These are phyloP conservation scores for Altica lythri DNA, from an alignment of 2,888 invertebrate species.

Conservation along the genomic window DNA sequence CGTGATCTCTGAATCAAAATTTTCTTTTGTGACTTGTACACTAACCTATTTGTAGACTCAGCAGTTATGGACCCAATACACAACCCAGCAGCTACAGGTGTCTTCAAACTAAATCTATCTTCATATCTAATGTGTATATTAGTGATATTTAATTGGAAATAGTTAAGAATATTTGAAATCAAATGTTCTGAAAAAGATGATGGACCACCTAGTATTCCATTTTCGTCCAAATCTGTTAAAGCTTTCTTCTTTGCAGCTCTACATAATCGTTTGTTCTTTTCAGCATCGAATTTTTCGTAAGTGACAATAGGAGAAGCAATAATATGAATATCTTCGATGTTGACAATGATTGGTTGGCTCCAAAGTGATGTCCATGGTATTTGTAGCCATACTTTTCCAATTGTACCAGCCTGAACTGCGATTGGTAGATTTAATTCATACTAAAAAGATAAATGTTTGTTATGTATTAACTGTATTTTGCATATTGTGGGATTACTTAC, in stretches of 20 bases:
- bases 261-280: conserved; percentile 71
- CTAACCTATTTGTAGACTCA: conserved; percentile 78
- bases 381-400: conserved; percentile 73
- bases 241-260: conserved; percentile 75
- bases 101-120: conserved; percentile 70
- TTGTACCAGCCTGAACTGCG: conserved; percentile 79
- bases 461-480: not conserved
- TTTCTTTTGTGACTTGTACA: not conserved
- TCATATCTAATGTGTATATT: conserved; percentile 84
- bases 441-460: conserved; percentile 59
- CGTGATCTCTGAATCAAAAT: not conserved
- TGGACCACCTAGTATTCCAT: conserved; percentile 66
- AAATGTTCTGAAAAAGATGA: conserved; percentile 73
- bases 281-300: conserved; percentile 70
- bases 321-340: conserved; percentile 77
- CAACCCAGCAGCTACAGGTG: conserved; percentile 74
- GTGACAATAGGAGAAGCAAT: conserved; percentile 76
- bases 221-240: conserved; percentile 68
- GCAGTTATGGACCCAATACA: conserved; percentile 78
- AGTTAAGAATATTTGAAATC: conserved; percentile 76
- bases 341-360: conserved; percentile 72
- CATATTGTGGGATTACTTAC: conserved; percentile 62
- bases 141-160: conserved; percentile 76
- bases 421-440: conserved; percentile 80
- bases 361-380: conserved; percentile 82